Percentiles rank a stretch among this genome's conserved stretches.
Evolutionary conservation across 2,113 vertebrate species (phyloP).

Genomic region (Neodontobutis hainanensis): DNA sequence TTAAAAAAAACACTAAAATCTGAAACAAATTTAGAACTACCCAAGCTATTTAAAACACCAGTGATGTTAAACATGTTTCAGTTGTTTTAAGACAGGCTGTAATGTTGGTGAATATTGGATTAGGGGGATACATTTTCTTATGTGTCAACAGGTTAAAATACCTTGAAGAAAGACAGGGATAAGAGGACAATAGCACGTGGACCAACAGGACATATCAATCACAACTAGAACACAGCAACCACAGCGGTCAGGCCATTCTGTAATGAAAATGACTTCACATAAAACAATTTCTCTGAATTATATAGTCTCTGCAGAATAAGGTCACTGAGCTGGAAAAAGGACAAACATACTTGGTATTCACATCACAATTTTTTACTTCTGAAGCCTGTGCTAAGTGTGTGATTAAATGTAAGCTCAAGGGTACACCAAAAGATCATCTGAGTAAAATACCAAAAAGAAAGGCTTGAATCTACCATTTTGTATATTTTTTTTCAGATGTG

Average conservation of each 20-base stretch:
- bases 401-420: constrained; percentile 18
- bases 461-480: not conserved
- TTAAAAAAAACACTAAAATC: no score
- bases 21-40: not conserved
- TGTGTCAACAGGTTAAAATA: constrained; percentile 61
- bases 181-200: constrained; percentile 34
- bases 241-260: constrained; percentile 19
- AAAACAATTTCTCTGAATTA: constrained; percentile 43
- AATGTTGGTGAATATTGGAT: constrained; percentile 59
- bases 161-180: constrained; percentile 36
- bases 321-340: constrained; percentile 9
- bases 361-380: constrained; percentile 12
- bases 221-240: constrained; percentile 11
- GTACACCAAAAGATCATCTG: constrained; percentile 7
- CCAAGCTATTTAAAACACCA: constrained; percentile 57
- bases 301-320: constrained; percentile 15
- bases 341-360: constrained; percentile 16
- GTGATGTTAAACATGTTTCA: constrained; percentile 50
- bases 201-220: constrained; percentile 39
- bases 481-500: not conserved
- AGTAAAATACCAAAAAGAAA: not conserved
- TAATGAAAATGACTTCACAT: constrained; percentile 26
- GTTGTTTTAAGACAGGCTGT: constrained; percentile 49
- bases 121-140: constrained; percentile 57
- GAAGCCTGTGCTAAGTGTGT: constrained; percentile 4